Percentiles rank a stretch among this genome's conserved stretches.
These are phyloP conservation scores for Catharus minimus DNA, from an alignment of 2,113 vertebrate genomes.

Conservation along the genomic window DNA sequence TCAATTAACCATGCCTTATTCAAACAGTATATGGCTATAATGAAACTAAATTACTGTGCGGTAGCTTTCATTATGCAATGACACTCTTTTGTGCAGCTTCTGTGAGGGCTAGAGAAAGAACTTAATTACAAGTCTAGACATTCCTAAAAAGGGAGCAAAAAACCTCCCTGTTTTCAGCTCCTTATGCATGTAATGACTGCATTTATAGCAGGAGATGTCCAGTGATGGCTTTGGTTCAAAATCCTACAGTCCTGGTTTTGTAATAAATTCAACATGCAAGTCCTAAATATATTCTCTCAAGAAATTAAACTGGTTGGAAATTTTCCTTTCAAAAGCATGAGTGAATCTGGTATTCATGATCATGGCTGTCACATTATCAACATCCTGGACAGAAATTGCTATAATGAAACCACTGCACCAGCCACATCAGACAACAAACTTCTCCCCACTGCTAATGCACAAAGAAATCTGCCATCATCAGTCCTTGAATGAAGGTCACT, in stretches of 20 bases:
- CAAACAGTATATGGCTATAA: constrained; percentile 45
- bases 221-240: neutral
- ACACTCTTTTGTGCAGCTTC: constrained; percentile 47
- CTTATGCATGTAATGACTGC: neutral
- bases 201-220: neutral
- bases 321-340: neutral
- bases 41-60: constrained; percentile 59
- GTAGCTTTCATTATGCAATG: constrained; percentile 56
- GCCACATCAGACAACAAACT: neutral
- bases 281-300: neutral
- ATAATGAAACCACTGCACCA: neutral
- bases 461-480: neutral
- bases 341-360: neutral
- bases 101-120: constrained; percentile 32
- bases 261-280: neutral
- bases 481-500: neutral
- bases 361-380: neutral
- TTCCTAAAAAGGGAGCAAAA: constrained; percentile 29
- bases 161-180: neutral
- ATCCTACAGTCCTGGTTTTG: neutral
- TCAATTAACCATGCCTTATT: constrained; percentile 58
- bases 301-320: neutral
- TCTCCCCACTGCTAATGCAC: neutral
- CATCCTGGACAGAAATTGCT: neutral
- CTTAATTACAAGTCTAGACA: constrained; percentile 69